These are phyloP conservation scores for Scaptomyza pallida DNA, from an alignment of 1,140 invertebrate species.

Conservation along the genomic window DNA sequence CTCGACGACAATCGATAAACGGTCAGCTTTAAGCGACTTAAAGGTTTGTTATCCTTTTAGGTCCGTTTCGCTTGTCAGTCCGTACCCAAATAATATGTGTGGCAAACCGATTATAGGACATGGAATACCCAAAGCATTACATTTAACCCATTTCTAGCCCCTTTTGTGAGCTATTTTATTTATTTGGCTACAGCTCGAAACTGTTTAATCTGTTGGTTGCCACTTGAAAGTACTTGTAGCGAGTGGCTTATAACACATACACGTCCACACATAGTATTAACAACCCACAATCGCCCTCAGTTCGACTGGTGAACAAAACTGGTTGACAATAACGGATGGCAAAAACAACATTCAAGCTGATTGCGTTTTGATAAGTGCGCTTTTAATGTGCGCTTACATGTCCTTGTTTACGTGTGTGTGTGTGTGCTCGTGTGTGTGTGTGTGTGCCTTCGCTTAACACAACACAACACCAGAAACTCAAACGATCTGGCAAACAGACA, in stretches of 20 bases:
- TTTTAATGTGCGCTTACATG: slow-evolving; percentile 17
- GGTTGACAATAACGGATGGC: slow-evolving; percentile 17
- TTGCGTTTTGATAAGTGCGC: slow-evolving; percentile 53
- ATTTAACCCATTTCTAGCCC: slow-evolving; percentile 32
- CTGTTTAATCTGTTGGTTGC: slow-evolving; percentile 36
- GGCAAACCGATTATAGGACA: not conserved
- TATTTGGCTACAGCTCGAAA: slow-evolving; percentile 42
- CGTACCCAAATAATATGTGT: not conserved
- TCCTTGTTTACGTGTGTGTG: not conserved
- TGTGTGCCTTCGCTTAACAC: slow-evolving; percentile 17
- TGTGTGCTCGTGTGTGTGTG: not conserved
- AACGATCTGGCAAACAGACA: slow-evolving; percentile 24
- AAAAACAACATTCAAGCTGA: slow-evolving; percentile 51
- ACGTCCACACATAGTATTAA: too few species aligned
- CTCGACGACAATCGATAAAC: slow-evolving; percentile 37
- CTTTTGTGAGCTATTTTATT: slow-evolving; percentile 63
- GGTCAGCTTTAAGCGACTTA: slow-evolving; percentile 20
- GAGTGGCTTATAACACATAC: slow-evolving; percentile 8
- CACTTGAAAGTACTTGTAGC: slow-evolving; percentile 10
- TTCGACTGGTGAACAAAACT: slow-evolving; percentile 1
- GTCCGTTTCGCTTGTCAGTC: slow-evolving; percentile 12
- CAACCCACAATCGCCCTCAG: not conserved
- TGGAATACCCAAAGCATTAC: not conserved
- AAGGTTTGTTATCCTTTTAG: slow-evolving; percentile 19
- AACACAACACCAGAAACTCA: slow-evolving; percentile 1